Percentiles rank a stretch among this genome's conserved stretches.
phyloP scores from a whole-genome alignment of 1,140 invertebrate species.

The Neodiprion fabricii region DNA sequence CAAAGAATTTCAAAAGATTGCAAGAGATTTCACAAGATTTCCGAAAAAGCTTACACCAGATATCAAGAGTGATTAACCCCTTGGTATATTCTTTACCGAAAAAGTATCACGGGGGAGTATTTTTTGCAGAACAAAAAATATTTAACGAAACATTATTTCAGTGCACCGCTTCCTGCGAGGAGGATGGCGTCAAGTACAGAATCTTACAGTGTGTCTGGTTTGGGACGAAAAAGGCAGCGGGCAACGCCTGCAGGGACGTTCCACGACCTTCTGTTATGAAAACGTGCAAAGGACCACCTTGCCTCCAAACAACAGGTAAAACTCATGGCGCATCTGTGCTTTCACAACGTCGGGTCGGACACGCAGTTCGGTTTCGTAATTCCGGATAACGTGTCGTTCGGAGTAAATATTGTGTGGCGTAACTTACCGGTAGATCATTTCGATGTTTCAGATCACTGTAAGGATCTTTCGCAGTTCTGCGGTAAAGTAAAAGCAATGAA shows the following conservation, averaged over 20 bases:
- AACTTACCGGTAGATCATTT: not conserved
- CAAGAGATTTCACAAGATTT: no score
- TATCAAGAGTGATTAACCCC: no score
- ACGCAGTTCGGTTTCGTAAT: no score
- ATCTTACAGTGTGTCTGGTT: slow-evolving; percentile 89
- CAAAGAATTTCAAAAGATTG: no score
- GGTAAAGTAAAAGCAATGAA: slow-evolving; percentile 82
- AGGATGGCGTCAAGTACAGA: slow-evolving; percentile 79
- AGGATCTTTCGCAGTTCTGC: slow-evolving; percentile 80
- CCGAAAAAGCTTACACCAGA: no score
- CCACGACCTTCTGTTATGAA: slow-evolving; percentile 78
- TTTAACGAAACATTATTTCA: slow-evolving; percentile 44
- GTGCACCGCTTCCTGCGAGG: slow-evolving; percentile 80
- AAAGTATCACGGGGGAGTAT: not conserved
- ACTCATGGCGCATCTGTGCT: not conserved
- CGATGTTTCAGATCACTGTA: slow-evolving; percentile 71
- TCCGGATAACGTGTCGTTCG: no score
- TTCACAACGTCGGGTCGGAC: no score
- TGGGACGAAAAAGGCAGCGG: slow-evolving; percentile 80
- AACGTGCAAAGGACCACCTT: slow-evolving; percentile 74
- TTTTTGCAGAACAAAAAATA: no score
- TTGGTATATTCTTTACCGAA: not conserved
- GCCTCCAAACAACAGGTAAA: slow-evolving; percentile 58
- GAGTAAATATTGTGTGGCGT: no score
- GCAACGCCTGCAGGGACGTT: slow-evolving; percentile 79